Conservation (phyloP, 2,888 invertebrate species). For the Scrobipalpa costella region DNA sequence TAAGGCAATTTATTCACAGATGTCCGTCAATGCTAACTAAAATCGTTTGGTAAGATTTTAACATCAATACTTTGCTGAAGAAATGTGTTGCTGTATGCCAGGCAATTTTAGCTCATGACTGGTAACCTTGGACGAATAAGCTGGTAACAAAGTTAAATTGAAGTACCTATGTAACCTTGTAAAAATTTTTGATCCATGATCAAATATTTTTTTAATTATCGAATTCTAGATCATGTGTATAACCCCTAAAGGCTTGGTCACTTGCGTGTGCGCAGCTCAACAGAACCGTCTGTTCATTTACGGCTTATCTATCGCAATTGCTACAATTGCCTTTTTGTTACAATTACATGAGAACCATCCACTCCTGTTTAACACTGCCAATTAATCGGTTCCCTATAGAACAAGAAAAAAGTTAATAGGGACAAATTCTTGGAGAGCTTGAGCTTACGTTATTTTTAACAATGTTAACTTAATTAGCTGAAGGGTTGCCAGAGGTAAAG, state of each 20-base stretch:
- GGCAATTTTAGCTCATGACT: too few relatives aligned
- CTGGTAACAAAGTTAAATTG: too few relatives aligned
- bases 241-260: conserved; percentile 31
- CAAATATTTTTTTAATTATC: too few relatives aligned
- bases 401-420: conserved; percentile 34
- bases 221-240: neutral
- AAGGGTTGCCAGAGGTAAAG: too few relatives aligned
- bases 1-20: too few relatives aligned
- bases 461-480: conserved; percentile 27
- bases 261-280: conserved; percentile 44
- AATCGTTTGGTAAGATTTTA: too few relatives aligned
- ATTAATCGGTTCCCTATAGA: conserved; percentile 38
- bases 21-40: too few relatives aligned
- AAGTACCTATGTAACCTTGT: too few relatives aligned
- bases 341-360: conserved; percentile 36
- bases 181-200: too few relatives aligned
- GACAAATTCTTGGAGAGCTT: conserved; percentile 35
- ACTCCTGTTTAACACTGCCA: conserved; percentile 32
- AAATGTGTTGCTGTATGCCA: too few relatives aligned
- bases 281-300: conserved; percentile 31
- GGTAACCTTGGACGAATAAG: too few relatives aligned
- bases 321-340: conserved; percentile 40
- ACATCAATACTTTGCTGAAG: too few relatives aligned
- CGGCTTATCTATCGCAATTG: conserved; percentile 37
- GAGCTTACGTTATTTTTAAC: conserved; percentile 25